These are phyloP conservation scores for Drosophila maculinotata DNA, from an alignment of 2,888 invertebrate genomes.

Conservation along the genomic window DNA sequence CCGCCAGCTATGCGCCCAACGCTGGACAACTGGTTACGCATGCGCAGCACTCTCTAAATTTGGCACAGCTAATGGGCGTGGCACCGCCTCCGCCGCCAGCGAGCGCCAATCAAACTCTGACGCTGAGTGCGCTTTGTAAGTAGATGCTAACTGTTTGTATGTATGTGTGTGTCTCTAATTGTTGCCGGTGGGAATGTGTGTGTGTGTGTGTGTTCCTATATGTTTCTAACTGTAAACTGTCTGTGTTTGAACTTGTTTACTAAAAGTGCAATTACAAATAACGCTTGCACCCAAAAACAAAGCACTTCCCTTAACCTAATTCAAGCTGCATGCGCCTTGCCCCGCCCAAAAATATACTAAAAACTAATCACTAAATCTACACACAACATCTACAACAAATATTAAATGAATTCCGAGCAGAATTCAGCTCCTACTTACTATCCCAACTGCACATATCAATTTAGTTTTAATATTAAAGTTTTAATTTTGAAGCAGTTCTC, in stretches of 20 bases:
- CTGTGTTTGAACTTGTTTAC: slow-evolving; percentile 12
- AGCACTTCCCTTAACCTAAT: neutral
- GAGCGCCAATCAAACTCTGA: slow-evolving; percentile 73
- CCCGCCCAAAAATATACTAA: slow-evolving; percentile 14
- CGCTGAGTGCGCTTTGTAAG: slow-evolving; percentile 85
- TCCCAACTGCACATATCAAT: neutral
- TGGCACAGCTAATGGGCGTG: slow-evolving; percentile 76
- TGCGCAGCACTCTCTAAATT: slow-evolving; percentile 55
- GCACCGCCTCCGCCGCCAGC: slow-evolving; percentile 68
- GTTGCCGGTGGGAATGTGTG: slow-evolving; percentile 20
- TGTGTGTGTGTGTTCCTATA: slow-evolving; percentile 22
- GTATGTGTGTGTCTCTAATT: slow-evolving; percentile 19
- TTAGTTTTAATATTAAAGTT: neutral
- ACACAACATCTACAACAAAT: slow-evolving; percentile 19
- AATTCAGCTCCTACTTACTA: no score
- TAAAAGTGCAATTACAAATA: slow-evolving; percentile 9
- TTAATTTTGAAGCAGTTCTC: neutral
- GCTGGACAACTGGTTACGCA: slow-evolving; percentile 54
- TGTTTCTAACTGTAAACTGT: slow-evolving; percentile 38
- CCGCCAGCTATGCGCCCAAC: slow-evolving; percentile 32
- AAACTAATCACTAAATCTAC: slow-evolving; percentile 28
- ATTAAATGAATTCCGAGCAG: slow-evolving; percentile 3
- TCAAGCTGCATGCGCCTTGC: slow-evolving; percentile 57
- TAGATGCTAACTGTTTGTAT: slow-evolving; percentile 54
- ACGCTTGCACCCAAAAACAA: slow-evolving; percentile 16